These are phyloP conservation scores for Eublepharis macularius DNA, from an alignment of 2,113 vertebrate species.

Conservation along the genomic window DNA sequence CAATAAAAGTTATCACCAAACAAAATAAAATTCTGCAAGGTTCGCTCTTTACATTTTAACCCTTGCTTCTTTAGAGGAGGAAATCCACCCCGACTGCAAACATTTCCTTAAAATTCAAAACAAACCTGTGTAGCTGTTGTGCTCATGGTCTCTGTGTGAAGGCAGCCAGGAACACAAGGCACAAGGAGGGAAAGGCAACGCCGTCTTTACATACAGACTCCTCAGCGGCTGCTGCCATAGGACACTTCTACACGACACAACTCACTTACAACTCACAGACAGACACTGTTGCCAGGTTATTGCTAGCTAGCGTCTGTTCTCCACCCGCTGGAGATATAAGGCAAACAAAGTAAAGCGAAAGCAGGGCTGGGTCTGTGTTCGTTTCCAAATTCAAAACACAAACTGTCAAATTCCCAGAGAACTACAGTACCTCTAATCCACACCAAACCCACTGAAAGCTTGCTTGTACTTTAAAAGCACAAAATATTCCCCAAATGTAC, in stretches of 20 bases:
- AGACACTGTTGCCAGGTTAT: conserved; percentile 55
- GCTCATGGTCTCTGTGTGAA: background rate
- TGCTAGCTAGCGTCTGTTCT: background rate
- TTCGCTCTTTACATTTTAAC: accelerated
- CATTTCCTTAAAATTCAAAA: background rate
- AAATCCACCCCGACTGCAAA: accelerated
- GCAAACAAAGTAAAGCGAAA: background rate
- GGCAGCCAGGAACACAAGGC: background rate
- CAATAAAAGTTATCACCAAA: background rate
- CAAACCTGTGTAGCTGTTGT: background rate
- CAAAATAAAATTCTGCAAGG: background rate
- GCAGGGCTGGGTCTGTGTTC: accelerated
- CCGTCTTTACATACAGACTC: background rate
- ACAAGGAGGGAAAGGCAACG: background rate
- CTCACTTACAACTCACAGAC: background rate
- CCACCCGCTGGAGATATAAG: background rate
- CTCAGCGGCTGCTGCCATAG: background rate
- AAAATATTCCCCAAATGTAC: background rate
- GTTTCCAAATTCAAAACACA: background rate
- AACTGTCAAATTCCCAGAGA: background rate
- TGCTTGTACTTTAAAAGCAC: background rate
- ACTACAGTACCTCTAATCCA: background rate
- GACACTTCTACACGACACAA: background rate
- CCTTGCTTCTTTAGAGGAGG: background rate
- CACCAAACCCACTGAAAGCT: background rate